These are phyloP conservation scores for Calephelis perditalis DNA, from an alignment of 2,888 invertebrate species.

Conservation along the genomic window DNA sequence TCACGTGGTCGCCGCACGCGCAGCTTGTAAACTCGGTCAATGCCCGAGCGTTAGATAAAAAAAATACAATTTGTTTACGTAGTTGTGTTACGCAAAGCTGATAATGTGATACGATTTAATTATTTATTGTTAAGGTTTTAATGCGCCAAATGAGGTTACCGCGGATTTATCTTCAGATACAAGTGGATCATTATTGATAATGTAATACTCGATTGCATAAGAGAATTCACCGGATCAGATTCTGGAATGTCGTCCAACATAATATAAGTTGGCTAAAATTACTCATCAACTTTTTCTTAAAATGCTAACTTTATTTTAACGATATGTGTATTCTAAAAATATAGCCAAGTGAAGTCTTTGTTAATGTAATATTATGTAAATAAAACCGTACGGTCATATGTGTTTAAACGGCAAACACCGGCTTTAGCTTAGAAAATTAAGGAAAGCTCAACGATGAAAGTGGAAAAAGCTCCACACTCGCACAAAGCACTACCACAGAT, in stretches of 20 bases:
- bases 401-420: constrained; percentile 46
- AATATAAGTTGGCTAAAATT: neutral
- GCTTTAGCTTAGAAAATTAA: constrained; percentile 68
- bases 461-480: constrained; percentile 63
- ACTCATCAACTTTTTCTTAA: neutral
- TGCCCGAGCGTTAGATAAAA: constrained; percentile 75
- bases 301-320: neutral
- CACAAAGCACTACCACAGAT: constrained; percentile 26
- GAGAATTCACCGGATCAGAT: neutral
- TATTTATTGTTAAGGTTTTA: constrained; percentile 6
- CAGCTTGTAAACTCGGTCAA: constrained; percentile 74
- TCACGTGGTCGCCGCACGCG: constrained; percentile 73
- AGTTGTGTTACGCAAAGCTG: constrained; percentile 60
- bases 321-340: no score
- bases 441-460: constrained; percentile 71
- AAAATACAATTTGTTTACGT: constrained; percentile 71
- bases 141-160: constrained; percentile 1
- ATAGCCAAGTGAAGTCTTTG: no score
- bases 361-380: neutral
- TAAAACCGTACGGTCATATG: constrained; percentile 13
- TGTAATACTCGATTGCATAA: neutral
- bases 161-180: constrained; percentile 6
- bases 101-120: constrained; percentile 22
- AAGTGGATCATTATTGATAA: constrained; percentile 3
- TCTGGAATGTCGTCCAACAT: no score